Conservation (phyloP, 2,797 vertebrate genomes). For the Muscicapa striata region DNA sequence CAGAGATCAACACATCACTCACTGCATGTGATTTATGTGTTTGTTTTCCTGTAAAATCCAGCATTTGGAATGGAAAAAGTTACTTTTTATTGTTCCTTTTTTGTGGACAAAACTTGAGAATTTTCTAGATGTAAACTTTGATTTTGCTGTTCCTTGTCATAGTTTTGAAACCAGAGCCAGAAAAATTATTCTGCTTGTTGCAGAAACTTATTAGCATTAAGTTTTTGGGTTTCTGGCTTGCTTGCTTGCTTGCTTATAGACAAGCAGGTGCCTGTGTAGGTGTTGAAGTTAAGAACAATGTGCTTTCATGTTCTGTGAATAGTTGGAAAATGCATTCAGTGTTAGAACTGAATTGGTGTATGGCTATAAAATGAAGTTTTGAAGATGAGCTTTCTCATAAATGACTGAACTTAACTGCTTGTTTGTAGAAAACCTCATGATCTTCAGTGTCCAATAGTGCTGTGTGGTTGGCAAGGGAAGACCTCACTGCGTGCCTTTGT, state of each 20-base stretch:
- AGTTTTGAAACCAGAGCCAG: not conserved
- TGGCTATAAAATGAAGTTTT: not conserved
- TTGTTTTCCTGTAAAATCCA: not conserved
- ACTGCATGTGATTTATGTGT: not conserved
- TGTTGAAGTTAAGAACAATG: not conserved
- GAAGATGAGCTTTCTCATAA: not conserved
- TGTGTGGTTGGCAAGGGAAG: slow-evolving; percentile 98
- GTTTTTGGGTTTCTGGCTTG: not conserved
- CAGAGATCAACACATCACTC: not conserved
- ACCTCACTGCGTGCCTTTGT: slow-evolving; percentile 96
- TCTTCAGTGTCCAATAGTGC: slow-evolving; percentile 92
- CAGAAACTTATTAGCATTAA: not conserved
- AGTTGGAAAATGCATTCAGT: not conserved
- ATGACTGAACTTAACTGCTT: not conserved
- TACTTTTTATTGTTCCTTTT: not conserved
- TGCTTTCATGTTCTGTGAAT: not conserved
- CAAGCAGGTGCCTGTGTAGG: not conserved
- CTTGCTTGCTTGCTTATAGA: not conserved
- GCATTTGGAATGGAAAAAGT: not conserved
- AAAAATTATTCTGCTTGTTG: not conserved
- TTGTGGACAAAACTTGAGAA: not conserved
- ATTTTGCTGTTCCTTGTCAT: not conserved
- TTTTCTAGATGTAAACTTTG: not conserved
- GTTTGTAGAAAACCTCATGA: slow-evolving; percentile 79
- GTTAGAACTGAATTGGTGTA: not conserved